A percentile compares a stretch with the other conserved stretches of the same genome.
phyloP scores from a whole-genome alignment of 1,140 invertebrate species.

The Colletes gigas region DNA sequence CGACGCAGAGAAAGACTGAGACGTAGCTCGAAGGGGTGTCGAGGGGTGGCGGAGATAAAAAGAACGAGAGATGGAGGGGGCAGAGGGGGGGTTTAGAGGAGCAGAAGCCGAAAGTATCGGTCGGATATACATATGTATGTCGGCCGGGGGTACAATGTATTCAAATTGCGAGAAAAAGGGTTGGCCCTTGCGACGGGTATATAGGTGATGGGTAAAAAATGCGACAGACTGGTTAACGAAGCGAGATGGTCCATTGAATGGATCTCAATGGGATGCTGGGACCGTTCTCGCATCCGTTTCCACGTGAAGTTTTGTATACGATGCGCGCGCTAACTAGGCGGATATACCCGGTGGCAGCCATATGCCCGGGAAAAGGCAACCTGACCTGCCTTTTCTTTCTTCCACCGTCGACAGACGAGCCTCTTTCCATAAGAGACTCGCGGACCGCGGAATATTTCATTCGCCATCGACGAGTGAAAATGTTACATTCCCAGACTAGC shows the following conservation, averaged over 20 bases:
- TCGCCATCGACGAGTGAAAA: no score
- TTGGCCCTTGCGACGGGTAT: conserved; percentile 71
- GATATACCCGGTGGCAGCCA: conserved; percentile 71
- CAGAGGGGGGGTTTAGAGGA: conserved; percentile 9
- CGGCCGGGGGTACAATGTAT: conserved; percentile 80
- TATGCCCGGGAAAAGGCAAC: conserved; percentile 65
- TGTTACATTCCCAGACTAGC: no score
- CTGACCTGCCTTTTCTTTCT: conserved; percentile 32
- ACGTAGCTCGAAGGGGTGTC: conserved; percentile 34
- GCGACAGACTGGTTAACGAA: conserved; percentile 82
- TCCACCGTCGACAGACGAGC: neutral
- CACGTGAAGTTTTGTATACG: conserved; percentile 52
- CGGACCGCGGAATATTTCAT: no score
- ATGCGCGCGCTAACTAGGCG: conserved; percentile 74
- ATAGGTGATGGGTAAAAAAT: conserved; percentile 74
- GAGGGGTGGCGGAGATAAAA: conserved; percentile 5
- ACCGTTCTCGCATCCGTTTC: conserved; percentile 64
- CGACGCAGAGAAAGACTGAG: conserved; percentile 31
- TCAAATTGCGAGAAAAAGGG: conserved; percentile 80
- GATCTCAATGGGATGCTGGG: conserved; percentile 79
- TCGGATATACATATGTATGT: conserved; percentile 81
- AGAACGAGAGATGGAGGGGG: neutral
- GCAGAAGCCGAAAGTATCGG: conserved; percentile 73
- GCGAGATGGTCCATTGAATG: conserved; percentile 80
- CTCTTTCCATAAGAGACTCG: neutral